Evolutionary conservation across 1,140 invertebrate genomes (phyloP).

Genomic region (Zeugodacus cucurbitae): DNA sequence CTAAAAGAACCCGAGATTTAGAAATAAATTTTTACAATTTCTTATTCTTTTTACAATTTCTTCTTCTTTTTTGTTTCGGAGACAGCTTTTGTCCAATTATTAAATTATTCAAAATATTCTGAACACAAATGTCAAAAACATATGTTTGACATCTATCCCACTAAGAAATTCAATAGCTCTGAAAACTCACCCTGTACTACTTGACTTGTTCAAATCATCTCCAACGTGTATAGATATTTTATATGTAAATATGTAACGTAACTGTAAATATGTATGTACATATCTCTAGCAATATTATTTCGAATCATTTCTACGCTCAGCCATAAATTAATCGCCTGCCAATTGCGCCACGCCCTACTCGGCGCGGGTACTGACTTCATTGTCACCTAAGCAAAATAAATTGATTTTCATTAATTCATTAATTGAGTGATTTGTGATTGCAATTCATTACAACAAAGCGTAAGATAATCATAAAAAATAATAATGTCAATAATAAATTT

Average conservation of each 20-base stretch:
- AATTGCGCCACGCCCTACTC: background rate
- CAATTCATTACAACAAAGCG: background rate
- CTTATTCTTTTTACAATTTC: no score
- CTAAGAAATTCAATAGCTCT: no score
- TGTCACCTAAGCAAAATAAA: conserved; percentile 8
- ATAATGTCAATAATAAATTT: conserved; percentile 19
- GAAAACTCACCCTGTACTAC: no score
- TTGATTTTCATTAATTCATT: conserved; percentile 37
- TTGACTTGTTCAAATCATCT: background rate
- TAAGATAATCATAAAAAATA: background rate
- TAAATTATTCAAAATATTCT: no score
- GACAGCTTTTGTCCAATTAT: no score
- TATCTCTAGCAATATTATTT: background rate
- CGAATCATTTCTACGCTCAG: background rate
- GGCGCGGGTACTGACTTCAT: background rate
- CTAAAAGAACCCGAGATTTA: no score
- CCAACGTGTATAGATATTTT: background rate
- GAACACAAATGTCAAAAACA: no score
- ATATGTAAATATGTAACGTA: no score
- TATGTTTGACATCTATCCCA: no score
- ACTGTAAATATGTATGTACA: no score
- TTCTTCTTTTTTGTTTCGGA: no score
- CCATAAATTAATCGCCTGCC: conserved; percentile 16
- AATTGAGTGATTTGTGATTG: conserved; percentile 24
- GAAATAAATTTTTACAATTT: no score